Base-by-base conservation (phyloP, 2,797 vertebrate species). In the Gallinago stenura region DNA sequence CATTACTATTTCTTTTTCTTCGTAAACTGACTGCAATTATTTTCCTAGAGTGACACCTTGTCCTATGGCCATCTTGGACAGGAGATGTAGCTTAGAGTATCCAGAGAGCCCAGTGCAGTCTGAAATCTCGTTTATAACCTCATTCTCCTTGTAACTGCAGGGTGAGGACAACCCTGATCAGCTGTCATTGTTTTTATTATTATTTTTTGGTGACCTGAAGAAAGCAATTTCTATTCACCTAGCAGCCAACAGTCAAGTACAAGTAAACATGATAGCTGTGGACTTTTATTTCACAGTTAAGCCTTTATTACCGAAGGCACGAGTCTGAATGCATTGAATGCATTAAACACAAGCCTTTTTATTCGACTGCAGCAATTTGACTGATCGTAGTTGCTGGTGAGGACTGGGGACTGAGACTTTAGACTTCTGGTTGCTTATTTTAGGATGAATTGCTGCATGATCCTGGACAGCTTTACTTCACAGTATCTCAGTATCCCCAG, bases 281-380 rank as follows among this genome's bases (percentile, higher is more conserved):
- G 73, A 90, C 60, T 87, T 93, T 83, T 95, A 95, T 95, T 95
- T 95, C 86, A 31, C 56, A 82, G 88, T 80, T 94, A 90, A 94
- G 45, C 41, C 21, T 90, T 94, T 93, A 94, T 91, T 90, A 95
- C 86, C 0, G 0, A 94, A 91, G 56, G 64, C 77, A 88, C 56
- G 77, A 70, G 12, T 57, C 45, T 77, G 90, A 95, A 90, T 60
- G 68, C 72, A 87, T 61, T 58, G 39, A 50, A 11, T 61, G 50
- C 58, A 48, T 94, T 95, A 82, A 83, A 75, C 58, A 76, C 50
- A 76, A 73, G 20, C 39, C 39, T 39, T 39, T 39, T 39, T 39
- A 39, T 39, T 39, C 6, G 39, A 39, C 39, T 39, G 39, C 45
- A 39, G 41, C 0, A 1, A 25, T 81, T 80, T 80, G 41, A 19